phyloP scores from a whole-genome alignment of 2,888 invertebrate genomes.

The Synanthedon tipuliformis region DNA sequence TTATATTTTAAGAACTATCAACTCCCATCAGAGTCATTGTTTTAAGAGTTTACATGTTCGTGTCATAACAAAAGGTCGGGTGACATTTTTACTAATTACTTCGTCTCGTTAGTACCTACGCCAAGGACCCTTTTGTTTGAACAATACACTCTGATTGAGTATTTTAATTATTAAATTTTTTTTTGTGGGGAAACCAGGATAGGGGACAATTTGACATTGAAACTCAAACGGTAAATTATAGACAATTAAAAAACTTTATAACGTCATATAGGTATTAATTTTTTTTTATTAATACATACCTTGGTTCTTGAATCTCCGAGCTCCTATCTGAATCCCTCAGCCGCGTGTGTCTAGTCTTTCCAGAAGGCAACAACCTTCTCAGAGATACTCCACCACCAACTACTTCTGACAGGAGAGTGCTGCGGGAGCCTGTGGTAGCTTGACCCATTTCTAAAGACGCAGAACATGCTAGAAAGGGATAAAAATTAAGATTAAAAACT shows the following conservation, averaged over 20 bases:
- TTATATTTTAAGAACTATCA: too few species aligned
- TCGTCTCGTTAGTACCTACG: neutral
- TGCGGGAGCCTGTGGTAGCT: conserved; percentile 77
- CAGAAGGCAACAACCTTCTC: conserved; percentile 48
- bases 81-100: neutral
- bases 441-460: conserved; percentile 59
- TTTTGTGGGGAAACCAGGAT: neutral
- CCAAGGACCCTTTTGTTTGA: neutral
- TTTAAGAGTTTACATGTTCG: too few species aligned
- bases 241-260: too few species aligned
- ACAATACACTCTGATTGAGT: neutral
- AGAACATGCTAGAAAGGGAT: conserved; percentile 40
- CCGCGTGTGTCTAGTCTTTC: conserved; percentile 59
- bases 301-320: conserved; percentile 39
- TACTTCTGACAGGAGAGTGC: conserved; percentile 84
- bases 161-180: neutral
- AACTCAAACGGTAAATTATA: too few species aligned
- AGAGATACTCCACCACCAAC: conserved; percentile 70
- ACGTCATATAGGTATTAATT: neutral
- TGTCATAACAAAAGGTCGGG: too few species aligned
- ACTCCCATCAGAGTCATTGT: too few species aligned
- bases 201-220: neutral
- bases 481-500: too few species aligned
- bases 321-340: conserved; percentile 68
- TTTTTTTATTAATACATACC: conserved; percentile 17